phyloP scores from a whole-genome alignment of 2,797 vertebrate species.

The Danio jaintianensis region DNA sequence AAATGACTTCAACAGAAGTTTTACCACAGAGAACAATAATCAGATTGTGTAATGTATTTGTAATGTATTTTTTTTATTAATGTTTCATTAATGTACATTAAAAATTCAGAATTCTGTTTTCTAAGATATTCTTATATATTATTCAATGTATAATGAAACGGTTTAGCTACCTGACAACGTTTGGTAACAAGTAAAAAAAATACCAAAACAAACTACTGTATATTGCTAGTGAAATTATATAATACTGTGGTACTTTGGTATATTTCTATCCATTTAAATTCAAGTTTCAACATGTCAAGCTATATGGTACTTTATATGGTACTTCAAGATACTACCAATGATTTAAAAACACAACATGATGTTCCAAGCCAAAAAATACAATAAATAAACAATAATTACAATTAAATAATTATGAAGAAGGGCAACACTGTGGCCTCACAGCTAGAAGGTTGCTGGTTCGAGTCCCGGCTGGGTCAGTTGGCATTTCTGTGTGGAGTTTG shows the following conservation, averaged over 20 bases:
- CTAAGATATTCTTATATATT: not conserved
- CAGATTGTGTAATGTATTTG: not conserved
- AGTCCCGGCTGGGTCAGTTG: too few relatives aligned
- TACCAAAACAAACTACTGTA: not conserved
- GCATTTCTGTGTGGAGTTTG: too few relatives aligned
- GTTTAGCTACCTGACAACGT: not conserved
- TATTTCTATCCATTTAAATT: not conserved
- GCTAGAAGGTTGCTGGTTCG: too few relatives aligned
- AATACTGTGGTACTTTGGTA: not conserved
- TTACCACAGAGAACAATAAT: not conserved
- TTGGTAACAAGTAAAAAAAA: not conserved
- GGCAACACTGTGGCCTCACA: too few relatives aligned
- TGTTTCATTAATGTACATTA: not conserved
- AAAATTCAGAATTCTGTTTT: not conserved
- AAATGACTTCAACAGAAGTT: too few relatives aligned
- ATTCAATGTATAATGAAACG: not conserved
- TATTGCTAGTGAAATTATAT: not conserved
- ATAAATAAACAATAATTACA: not conserved
- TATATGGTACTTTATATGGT: too few relatives aligned
- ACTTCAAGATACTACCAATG: too few relatives aligned
- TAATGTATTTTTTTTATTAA: not conserved
- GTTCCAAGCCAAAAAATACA: not conserved
- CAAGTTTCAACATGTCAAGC: not conserved
- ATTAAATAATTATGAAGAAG: too few relatives aligned
- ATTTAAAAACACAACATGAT: not conserved